Conservation (phyloP, 2,113 vertebrate genomes). For the Ursus arctos region DNA sequence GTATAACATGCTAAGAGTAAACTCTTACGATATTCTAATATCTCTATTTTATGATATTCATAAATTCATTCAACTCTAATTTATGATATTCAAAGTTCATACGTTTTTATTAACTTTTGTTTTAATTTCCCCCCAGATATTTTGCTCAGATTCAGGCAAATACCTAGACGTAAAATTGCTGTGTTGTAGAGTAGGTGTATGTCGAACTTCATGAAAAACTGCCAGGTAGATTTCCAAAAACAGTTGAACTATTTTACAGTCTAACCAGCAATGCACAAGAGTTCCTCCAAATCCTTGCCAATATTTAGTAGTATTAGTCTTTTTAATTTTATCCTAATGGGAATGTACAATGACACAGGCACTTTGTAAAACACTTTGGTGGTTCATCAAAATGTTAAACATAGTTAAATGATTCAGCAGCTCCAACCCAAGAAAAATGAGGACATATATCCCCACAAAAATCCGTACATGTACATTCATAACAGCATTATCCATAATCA, state of each 20-base stretch:
- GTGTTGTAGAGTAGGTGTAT: neutral
- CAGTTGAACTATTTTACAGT: neutral
- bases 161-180: neutral
- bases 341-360: neutral
- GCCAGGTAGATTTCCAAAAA: neutral
- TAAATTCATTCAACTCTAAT: neutral
- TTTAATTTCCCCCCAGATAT: neutral
- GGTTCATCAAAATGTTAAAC: neutral
- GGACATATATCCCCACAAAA: neutral
- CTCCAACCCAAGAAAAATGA: neutral
- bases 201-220: slow-evolving; percentile 14
- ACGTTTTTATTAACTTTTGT: neutral
- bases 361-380: neutral
- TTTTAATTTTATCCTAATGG: neutral
- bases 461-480: neutral
- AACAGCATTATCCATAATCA: neutral
- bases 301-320: neutral
- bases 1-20: neutral
- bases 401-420: neutral
- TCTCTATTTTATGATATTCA: no score
- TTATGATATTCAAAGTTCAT: neutral
- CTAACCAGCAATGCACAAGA: neutral
- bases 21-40: neutral
- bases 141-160: slow-evolving; percentile 33
- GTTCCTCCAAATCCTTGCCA: neutral